Conservation (phyloP, 1,140 invertebrate genomes). For the Oryzaephilus surinamensis region DNA sequence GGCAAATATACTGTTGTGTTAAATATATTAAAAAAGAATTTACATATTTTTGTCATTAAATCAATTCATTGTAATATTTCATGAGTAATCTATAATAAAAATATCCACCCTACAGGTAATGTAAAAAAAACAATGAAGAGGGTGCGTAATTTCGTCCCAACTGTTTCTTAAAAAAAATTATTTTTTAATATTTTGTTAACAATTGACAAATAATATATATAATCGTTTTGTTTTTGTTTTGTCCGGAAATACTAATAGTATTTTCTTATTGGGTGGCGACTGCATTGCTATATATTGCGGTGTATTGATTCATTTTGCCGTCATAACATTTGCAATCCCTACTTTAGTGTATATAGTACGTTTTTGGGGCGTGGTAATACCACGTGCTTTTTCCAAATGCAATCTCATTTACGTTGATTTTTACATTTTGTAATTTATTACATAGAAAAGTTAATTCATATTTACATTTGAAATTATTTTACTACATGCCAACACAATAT, state of each 20-base stretch:
- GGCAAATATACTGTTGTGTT: too few relatives aligned
- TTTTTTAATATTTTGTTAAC: background rate
- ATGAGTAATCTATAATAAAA: too few relatives aligned
- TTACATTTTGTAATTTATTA: too few relatives aligned
- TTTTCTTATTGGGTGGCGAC: slow-evolving; percentile 16
- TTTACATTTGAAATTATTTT: too few relatives aligned
- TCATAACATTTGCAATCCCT: slow-evolving; percentile 20
- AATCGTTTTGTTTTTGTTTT: slow-evolving; percentile 6
- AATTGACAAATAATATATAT: background rate
- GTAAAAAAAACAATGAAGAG: too few relatives aligned
- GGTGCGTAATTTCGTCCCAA: background rate
- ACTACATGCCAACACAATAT: too few relatives aligned
- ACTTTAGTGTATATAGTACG: slow-evolving; percentile 16
- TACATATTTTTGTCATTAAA: too few relatives aligned
- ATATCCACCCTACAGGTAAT: too few relatives aligned
- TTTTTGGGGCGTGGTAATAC: slow-evolving; percentile 14
- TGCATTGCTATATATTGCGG: slow-evolving; percentile 16
- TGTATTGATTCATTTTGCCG: slow-evolving; percentile 18
- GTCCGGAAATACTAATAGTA: slow-evolving; percentile 11
- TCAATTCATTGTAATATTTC: too few relatives aligned
- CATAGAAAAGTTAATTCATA: too few relatives aligned
- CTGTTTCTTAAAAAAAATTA: background rate
- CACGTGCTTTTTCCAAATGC: slow-evolving; percentile 13
- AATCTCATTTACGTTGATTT: too few relatives aligned
- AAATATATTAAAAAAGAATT: too few relatives aligned